Conservation (phyloP, 1,140 invertebrate genomes). For the Megathymus violae region DNA sequence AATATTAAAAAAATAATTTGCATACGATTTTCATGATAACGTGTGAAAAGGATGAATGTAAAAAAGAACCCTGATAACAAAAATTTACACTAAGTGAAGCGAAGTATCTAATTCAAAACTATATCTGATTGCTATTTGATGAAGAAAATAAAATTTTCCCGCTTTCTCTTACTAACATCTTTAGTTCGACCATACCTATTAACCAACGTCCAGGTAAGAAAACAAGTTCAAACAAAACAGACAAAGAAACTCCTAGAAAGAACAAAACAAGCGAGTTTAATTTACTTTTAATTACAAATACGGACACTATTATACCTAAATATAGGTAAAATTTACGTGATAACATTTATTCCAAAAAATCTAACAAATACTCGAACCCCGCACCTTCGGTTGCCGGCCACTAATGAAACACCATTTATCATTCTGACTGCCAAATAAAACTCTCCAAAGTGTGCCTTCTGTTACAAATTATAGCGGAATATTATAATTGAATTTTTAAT, state of each 20-base stretch:
- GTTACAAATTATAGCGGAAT: conserved; percentile 26
- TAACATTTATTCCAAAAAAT: conserved; percentile 47
- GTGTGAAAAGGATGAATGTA: too few species aligned
- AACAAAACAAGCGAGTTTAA: background rate
- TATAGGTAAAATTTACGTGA: conserved; percentile 20
- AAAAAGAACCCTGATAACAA: too few species aligned
- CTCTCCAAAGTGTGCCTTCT: conserved; percentile 37
- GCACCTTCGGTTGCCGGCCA: conserved; percentile 50
- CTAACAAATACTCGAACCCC: conserved; percentile 44
- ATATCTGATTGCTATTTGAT: too few species aligned
- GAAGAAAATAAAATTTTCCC: too few species aligned
- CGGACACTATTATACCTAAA: conserved; percentile 11
- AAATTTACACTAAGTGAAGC: too few species aligned
- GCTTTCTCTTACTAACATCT: too few species aligned
- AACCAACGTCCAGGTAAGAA: background rate
- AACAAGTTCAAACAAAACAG: background rate
- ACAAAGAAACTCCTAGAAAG: background rate
- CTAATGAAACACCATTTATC: conserved; percentile 66
- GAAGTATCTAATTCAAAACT: too few species aligned
- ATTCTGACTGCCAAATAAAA: conserved; percentile 67
- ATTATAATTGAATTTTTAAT: too few species aligned
- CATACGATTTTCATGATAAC: too few species aligned
- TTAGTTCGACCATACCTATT: too few species aligned
- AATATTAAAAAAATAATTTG: too few species aligned
- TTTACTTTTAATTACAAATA: conserved; percentile 19